Conservation (phyloP, 1,140 invertebrate genomes). For the Papilio polytes region DNA sequence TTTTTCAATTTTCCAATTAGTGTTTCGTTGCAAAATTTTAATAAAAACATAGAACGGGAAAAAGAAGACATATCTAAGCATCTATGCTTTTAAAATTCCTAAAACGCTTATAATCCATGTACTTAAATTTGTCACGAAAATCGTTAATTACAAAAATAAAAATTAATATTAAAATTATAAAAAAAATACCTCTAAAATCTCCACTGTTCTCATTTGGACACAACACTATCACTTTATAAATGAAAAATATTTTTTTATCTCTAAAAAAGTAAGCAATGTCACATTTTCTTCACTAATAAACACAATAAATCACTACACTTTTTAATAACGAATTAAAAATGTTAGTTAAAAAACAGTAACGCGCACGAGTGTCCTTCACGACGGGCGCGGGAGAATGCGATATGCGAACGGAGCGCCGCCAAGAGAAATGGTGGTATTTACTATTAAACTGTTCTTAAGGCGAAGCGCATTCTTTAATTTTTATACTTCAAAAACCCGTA, state of each 20-base stretch:
- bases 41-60: background rate
- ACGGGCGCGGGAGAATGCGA: constrained; percentile 11
- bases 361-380: constrained; percentile 51
- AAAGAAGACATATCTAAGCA: background rate
- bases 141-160: no score
- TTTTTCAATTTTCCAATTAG: background rate
- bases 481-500: no score
- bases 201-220: constrained; percentile 42
- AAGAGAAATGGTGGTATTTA: constrained; percentile 36
- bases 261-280: constrained; percentile 35
- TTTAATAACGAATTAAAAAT: constrained; percentile 8
- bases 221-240: constrained; percentile 36
- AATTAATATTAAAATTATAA: background rate
- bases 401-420: constrained; percentile 1
- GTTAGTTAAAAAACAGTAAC: background rate
- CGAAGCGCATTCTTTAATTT: constrained; percentile 22
- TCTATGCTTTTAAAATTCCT: no score
- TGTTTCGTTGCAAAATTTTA: background rate
- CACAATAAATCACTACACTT: constrained; percentile 41
- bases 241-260: constrained; percentile 14
- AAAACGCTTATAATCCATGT: no score
- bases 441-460: constrained; percentile 41
- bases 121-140: no score
- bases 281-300: constrained; percentile 44
- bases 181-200: constrained; percentile 44